Evolutionary conservation across 1,140 invertebrate genomes (phyloP), one percentile per base, ranked within the genome.

Genomic region (Trichonephila clavata): DNA sequence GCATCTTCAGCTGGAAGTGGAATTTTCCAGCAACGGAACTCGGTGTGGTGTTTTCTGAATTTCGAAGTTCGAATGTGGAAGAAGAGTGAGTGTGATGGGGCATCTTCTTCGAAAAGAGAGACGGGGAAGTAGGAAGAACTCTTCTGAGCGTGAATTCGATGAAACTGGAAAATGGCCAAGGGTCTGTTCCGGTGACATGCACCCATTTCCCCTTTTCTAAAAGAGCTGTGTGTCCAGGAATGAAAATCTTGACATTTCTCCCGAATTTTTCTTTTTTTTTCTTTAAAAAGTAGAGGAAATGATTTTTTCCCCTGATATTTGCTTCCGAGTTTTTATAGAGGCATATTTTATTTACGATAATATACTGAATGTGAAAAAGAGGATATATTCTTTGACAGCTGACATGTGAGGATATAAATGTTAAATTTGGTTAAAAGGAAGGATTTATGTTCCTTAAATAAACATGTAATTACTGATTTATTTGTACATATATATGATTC

Each of bases 151-250:
- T 77, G 71, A 77, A 77, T 77, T 77, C 71, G 71, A 16, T 16
- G 81, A 59, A 83, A 83, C 81, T 83, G 81, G 81, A 83, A 83
- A 83, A 83, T 83, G 81, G 81, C 81, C 81, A 83, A 83, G 50
- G 81, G 81, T 83, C 77, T 81, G 50, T 50, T 50, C 50, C 50
- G 50, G 43, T 83, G 81, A 39, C 27, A 77, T 39, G 71, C n/a
- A 21, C 43, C 81, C 81, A 24, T 21, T 59, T 27, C 27, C 71
- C 39, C 14, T 83, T 83, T 83, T 50, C 16, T 16, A 16, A 32
- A 39, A 32, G 16, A 39, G 32, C 24, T 77, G 71, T 77, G 71
- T 32, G 32, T 77, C 71, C 71, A 77, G 71, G 32, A 77, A 77
- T 77, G 32, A 77, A 32, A 77, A 77, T 77, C 71, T 77, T 77